Conservation (phyloP, 2,888 invertebrate genomes). For the Anarsia innoxiella region DNA sequence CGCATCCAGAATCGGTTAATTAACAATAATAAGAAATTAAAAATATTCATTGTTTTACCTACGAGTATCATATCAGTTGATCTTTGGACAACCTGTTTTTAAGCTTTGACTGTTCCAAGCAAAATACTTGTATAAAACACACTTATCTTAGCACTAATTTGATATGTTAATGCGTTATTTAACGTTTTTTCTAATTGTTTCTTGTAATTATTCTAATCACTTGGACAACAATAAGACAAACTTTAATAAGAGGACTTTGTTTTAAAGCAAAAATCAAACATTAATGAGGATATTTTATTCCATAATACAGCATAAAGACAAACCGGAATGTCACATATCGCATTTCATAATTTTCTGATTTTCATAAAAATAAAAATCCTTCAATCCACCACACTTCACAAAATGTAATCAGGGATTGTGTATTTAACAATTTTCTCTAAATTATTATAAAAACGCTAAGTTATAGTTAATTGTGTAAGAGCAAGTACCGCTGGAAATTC, state of each 20-base stretch:
- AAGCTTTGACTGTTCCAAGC: no score
- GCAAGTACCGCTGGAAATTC: constrained; percentile 61
- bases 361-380: constrained; percentile 64
- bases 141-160: no score
- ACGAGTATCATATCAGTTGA: no score
- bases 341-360: constrained; percentile 55
- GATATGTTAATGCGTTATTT: no score
- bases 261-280: constrained; percentile 47
- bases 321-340: constrained; percentile 75
- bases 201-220: background rate
- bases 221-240: no score
- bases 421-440: constrained; percentile 68
- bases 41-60: no score
- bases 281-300: constrained; percentile 76
- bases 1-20: no score
- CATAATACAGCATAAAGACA: constrained; percentile 75
- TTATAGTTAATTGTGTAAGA: constrained; percentile 73
- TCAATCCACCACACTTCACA: constrained; percentile 60
- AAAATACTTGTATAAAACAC: no score
- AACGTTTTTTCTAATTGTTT: background rate
- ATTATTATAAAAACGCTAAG: constrained; percentile 75
- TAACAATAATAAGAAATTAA: no score
- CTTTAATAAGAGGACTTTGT: constrained; percentile 17
- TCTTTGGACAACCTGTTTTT: no score
- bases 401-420: constrained; percentile 52